Evolutionary conservation across 2,113 vertebrate species (phyloP), one percentile per base, ranked within the genome.

Genomic region (Dryoscopus gambensis): DNA sequence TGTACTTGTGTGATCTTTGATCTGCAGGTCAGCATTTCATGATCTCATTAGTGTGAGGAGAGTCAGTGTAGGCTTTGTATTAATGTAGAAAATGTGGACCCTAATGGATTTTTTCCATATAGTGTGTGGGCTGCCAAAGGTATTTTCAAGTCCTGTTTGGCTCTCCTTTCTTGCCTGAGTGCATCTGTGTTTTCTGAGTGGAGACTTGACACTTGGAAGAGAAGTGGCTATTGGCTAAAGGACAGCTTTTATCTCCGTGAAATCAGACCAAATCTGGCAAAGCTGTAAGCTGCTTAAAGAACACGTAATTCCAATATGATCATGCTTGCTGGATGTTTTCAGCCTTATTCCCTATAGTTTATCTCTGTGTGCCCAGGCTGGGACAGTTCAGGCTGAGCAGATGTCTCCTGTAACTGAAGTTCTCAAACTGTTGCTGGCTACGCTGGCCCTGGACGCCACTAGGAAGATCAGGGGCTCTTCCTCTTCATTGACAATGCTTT

Each of bases 261-360:
- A 93, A 95, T 95, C 94, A 91, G 49, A 86, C 73, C 40, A 84
- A 91, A 94, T 95, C 91, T 96, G 89, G 53, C 84, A 75, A 79
- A 85, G 49, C 59, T 78, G 31, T 79, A 89, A 94, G 13, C 52
- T 89, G 69, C 55, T 94, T 82, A 75, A 91, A 92, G 65, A 56
- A 64, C 10, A 7, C 37, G 44, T 75, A 68, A 84, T 82, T 95
- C 31, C 80, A 64, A 87, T 56, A 68, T 57, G 56, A 20, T 91
- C 31, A 4, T 15, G 30, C 53, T 68, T 69, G 68, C 76, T 92
- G 55, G 42, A 59, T 87, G 83, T 70, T 92, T 81, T 73, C 80
- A 86, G 59, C 68, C 56, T 59, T 67, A 59, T 74, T 93, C 73
- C 39, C 60, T 81, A 10, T 67, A 52, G 35, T 91, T 95, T 92